Evolutionary conservation across 2,797 vertebrate species (phyloP).

Genomic region (Lutjanus campechanus): DNA sequence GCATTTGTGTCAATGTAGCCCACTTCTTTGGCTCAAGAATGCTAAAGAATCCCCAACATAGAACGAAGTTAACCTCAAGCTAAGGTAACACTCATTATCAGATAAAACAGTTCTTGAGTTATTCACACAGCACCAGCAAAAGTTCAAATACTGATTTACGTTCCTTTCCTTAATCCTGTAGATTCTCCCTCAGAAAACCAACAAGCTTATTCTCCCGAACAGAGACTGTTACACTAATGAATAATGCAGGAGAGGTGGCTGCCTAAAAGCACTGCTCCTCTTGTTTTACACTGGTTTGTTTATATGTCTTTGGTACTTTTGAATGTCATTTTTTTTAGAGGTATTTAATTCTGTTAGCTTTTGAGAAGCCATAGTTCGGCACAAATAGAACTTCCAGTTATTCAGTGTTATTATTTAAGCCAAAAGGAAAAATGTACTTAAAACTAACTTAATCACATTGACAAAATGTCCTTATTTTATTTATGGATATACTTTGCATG

Average conservation of each 20-base stretch:
- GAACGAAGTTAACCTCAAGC: neutral
- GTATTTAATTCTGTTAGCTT: neutral
- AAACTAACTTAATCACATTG: neutral
- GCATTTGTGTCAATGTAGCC: neutral
- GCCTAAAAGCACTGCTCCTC: neutral
- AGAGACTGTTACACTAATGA: slow-evolving; percentile 5
- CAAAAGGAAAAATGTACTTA: neutral
- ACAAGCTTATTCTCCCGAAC: slow-evolving; percentile 1
- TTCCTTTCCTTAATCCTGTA: neutral
- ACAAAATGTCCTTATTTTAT: neutral
- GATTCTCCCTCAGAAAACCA: slow-evolving; percentile 2
- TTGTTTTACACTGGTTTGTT: neutral
- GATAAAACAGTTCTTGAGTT: neutral
- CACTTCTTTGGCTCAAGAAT: neutral
- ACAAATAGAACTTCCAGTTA: neutral
- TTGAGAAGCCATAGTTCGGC: neutral
- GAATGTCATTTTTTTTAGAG: neutral
- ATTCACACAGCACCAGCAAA: neutral
- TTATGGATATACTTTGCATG: neutral
- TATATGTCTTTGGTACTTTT: slow-evolving; percentile 1
- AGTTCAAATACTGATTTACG: neutral
- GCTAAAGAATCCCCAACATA: neutral
- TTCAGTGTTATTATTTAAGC: neutral
- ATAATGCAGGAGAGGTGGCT: slow-evolving; percentile 17
- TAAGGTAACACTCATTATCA: neutral